Evolutionary conservation across 2,797 vertebrate species (phyloP), one percentile per base, ranked within the genome.

Genomic region (Cuniculus paca): DNA sequence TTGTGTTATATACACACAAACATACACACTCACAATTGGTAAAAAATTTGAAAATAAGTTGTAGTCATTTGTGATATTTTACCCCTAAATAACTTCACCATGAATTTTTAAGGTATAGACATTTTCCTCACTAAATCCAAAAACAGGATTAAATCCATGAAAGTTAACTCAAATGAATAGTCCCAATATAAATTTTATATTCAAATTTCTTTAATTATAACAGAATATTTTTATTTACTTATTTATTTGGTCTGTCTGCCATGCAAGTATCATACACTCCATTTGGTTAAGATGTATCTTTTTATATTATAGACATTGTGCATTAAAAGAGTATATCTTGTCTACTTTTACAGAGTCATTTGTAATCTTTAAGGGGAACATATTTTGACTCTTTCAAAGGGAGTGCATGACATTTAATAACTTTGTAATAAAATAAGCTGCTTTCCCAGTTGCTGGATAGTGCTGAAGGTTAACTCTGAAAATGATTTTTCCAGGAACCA

Each of bases 401-500:
- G 94, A 93, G 79, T 92, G 39, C 24, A 54, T 68, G 20, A n/a
- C 50, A 50, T 87, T 97, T 97, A 92, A 96, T 97, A 97, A 97
- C 86, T 78, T 20, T 63, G 20, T 87, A 93, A 88, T 94, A 92
- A 94, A 97, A 96, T 56, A 90, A 88, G 84, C 52, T 96, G 74
- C 63, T 96, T 98, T 98, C 93, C 91, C 79, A 98, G 95, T 96
- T 97, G 96, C 61, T 87, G 91, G 92, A 70, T 11, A 65, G 88
- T 84, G 94, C 68, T 97, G 95, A 98, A 90, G 50, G 70, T 95
- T 97, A 95, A 52, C 85, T 94, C 80, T 48, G 97, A 97, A 97
- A 97, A 95, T 88, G 1, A 90, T 91, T 98, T 98, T 98, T 98
- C 97, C 97, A 98, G 95, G 96, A 96, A 96, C 77, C 34, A 92